Conservation (phyloP, 2,888 invertebrate genomes). For the Pelosia muscerda region DNA sequence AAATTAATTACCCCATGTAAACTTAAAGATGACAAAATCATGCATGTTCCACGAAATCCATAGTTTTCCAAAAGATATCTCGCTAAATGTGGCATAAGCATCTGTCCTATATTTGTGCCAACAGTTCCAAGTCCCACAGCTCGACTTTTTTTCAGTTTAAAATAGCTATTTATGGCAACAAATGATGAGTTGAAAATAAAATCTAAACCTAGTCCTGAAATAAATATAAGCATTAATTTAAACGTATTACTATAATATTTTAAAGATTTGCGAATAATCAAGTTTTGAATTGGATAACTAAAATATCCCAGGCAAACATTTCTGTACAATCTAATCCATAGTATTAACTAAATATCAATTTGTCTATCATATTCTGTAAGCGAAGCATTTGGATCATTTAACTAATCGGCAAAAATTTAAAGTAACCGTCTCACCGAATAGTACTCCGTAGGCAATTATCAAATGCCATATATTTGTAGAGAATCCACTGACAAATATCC, state of each 20-base stretch:
- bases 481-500: constrained; percentile 81
- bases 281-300: neutral
- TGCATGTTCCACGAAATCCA: constrained; percentile 88
- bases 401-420: neutral
- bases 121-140: constrained; percentile 92
- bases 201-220: constrained; percentile 89
- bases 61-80: constrained; percentile 88
- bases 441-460: constrained; percentile 77
- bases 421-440: constrained; percentile 68
- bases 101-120: constrained; percentile 92
- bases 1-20: constrained; percentile 87
- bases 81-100: constrained; percentile 91
- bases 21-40: constrained; percentile 88
- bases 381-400: too few relatives aligned
- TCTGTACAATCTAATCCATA: too few relatives aligned
- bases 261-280: neutral
- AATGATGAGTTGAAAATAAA: constrained; percentile 91
- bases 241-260: neutral
- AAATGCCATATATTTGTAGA: constrained; percentile 78
- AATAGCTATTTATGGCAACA: constrained; percentile 91
- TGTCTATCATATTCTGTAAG: too few relatives aligned
- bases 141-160: constrained; percentile 88
- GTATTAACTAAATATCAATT: neutral
- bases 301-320: too few relatives aligned
- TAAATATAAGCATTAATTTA: constrained; percentile 19